A percentile compares a stretch with the other conserved stretches of the same genome.
phyloP scores from a whole-genome alignment of 2,113 vertebrate genomes.

The Bettongia penicillata region DNA sequence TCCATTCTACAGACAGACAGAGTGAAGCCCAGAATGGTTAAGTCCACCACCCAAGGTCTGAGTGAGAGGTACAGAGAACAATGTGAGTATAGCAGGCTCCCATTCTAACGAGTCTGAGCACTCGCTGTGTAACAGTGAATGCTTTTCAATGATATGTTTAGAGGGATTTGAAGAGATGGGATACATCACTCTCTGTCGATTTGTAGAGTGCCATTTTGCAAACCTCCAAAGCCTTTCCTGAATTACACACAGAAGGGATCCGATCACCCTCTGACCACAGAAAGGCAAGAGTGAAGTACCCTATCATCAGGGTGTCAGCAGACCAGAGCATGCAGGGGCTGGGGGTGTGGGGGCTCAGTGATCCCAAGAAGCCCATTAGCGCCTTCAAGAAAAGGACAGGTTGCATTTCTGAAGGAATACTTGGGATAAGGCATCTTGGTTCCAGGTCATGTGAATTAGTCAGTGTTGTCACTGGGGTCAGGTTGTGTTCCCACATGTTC shows the following conservation, averaged over 20 bases:
- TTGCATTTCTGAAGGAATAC: conserved; percentile 20
- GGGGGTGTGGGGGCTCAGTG: not conserved
- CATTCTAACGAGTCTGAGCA: not conserved
- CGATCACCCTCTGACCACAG: conserved; percentile 46
- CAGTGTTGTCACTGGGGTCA: conserved; percentile 7
- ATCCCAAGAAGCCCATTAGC: not conserved
- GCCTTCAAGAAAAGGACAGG: not conserved
- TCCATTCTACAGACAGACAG: conserved; percentile 19
- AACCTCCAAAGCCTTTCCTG: conserved; percentile 68
- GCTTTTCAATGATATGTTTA: conserved; percentile 76
- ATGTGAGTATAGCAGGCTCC: not conserved
- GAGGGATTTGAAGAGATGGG: conserved; percentile 60
- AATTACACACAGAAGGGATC: conserved; percentile 61
- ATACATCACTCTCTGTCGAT: conserved; percentile 75
- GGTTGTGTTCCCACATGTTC: conserved; percentile 2
- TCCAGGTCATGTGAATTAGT: conserved; percentile 47
- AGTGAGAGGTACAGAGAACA: not conserved
- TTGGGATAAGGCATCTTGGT: not conserved
- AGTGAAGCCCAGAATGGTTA: not conserved
- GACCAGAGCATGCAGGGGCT: conserved; percentile 15
- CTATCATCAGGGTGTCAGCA: conserved; percentile 53
- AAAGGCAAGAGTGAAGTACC: conserved; percentile 24
- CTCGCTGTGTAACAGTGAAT: not conserved
- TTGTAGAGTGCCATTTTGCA: conserved; percentile 70
- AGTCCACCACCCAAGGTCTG: conserved; percentile 31